Percentiles rank a stretch among this genome's conserved stretches.
phyloP scores from a whole-genome alignment of 92 coral and sea anemone species.

The Palythoa heliodiscus region DNA sequence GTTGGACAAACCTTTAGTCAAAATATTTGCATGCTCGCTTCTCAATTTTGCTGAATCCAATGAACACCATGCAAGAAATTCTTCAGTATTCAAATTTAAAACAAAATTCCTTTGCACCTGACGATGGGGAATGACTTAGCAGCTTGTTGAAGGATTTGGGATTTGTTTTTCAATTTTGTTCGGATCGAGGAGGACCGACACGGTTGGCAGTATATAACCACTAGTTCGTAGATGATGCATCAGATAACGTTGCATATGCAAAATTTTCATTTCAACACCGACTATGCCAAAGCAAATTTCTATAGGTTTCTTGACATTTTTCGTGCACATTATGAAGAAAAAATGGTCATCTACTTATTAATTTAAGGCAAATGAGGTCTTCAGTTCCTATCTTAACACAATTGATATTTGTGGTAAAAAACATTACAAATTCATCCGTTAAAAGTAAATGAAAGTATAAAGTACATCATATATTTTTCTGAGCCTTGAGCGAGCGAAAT shows the following conservation, averaged over 20 bases:
- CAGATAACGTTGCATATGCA: neutral
- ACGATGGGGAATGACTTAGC: neutral
- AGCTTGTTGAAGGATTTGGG: neutral
- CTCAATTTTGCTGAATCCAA: neutral
- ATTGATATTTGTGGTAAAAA: too few relatives aligned
- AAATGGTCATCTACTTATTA: neutral
- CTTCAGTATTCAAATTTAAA: neutral
- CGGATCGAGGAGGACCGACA: too few relatives aligned
- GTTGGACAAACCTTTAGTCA: neutral
- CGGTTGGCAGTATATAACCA: neutral
- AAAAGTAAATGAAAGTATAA: neutral
- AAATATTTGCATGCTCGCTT: constrained; percentile 5
- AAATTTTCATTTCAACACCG: neutral
- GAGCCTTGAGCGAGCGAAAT: neutral
- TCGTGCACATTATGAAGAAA: neutral
- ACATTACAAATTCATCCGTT: neutral
- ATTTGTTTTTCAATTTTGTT: neutral
- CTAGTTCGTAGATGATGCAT: neutral
- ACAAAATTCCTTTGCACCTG: neutral
- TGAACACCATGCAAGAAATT: neutral
- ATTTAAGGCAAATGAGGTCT: neutral
- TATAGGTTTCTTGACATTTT: constrained; percentile 13
- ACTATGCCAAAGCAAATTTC: constrained; percentile 14
- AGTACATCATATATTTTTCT: neutral
- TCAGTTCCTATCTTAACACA: neutral